phyloP scores from a whole-genome alignment of 2,113 vertebrate species.

The Raja brachyura region DNA sequence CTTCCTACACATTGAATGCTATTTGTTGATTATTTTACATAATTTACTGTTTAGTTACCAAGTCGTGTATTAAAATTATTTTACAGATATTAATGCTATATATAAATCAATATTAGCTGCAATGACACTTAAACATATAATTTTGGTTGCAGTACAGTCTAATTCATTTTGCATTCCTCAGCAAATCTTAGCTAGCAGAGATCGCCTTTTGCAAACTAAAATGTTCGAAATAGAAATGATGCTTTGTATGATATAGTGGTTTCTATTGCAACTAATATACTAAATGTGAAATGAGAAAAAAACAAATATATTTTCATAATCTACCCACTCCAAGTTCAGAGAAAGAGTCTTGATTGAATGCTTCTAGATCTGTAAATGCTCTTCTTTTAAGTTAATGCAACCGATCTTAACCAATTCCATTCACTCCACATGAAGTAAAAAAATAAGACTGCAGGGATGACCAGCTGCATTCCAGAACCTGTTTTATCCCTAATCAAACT shows the following conservation, averaged over 20 bases:
- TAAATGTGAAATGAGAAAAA: neutral
- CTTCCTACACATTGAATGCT: neutral
- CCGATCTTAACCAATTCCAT: too few species aligned
- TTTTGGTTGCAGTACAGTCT: neutral
- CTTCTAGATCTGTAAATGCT: neutral
- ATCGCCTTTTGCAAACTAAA: neutral
- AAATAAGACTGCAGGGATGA: too few species aligned
- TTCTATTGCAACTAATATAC: neutral
- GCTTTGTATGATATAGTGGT: neutral
- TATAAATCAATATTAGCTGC: neutral
- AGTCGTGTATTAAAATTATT: neutral
- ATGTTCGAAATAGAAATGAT: neutral
- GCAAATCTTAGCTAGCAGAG: neutral
- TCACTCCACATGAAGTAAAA: too few species aligned
- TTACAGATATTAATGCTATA: neutral
- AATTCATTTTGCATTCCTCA: slow-evolving; percentile 21
- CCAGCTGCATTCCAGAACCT: too few species aligned
- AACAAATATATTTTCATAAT: neutral
- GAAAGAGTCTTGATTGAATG: neutral
- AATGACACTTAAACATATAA: slow-evolving; percentile 11
- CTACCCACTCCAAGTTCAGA: neutral
- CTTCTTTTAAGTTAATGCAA: neutral
- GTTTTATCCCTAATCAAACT: too few species aligned
- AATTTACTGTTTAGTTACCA: neutral
- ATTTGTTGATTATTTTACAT: neutral